These are phyloP conservation scores for Ochropleura plecta DNA, from an alignment of 2,888 invertebrate species.

Conservation along the genomic window DNA sequence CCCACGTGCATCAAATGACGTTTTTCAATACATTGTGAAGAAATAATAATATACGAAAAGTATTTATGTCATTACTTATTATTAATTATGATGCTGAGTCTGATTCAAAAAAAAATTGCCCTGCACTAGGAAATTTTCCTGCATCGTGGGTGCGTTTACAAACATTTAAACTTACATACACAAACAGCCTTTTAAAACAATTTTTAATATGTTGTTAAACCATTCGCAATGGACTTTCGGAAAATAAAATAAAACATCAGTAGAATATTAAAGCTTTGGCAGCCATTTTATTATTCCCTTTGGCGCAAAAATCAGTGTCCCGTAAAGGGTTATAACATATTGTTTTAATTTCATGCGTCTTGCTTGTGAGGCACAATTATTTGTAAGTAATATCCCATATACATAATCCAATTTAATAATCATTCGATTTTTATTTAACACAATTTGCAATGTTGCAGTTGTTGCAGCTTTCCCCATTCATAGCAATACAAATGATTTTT, in stretches of 20 bases:
- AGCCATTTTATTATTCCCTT: conserved; percentile 56
- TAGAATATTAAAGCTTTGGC: conserved; percentile 25
- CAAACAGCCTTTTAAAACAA: too few species aligned
- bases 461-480: background rate
- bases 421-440: background rate
- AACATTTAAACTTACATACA: too few species aligned
- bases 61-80: too few species aligned
- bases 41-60: too few species aligned
- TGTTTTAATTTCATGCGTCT: conserved; percentile 57
- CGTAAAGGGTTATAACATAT: conserved; percentile 53
- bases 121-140: too few species aligned
- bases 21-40: too few species aligned
- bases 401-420: background rate
- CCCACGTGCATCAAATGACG: too few species aligned
- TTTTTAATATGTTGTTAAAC: conserved; percentile 14
- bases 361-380: conserved; percentile 40
- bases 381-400: background rate
- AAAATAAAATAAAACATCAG: conserved; percentile 39
- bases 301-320: conserved; percentile 58
- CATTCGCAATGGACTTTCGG: background rate
- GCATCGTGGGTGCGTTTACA: too few species aligned
- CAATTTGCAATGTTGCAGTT: background rate
- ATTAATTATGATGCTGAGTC: too few species aligned
- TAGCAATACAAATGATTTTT: too few species aligned
- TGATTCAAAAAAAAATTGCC: too few species aligned